Evolutionary conservation across 2,888 invertebrate genomes (phyloP).

Genomic region (Pharmacophagus antenor): DNA sequence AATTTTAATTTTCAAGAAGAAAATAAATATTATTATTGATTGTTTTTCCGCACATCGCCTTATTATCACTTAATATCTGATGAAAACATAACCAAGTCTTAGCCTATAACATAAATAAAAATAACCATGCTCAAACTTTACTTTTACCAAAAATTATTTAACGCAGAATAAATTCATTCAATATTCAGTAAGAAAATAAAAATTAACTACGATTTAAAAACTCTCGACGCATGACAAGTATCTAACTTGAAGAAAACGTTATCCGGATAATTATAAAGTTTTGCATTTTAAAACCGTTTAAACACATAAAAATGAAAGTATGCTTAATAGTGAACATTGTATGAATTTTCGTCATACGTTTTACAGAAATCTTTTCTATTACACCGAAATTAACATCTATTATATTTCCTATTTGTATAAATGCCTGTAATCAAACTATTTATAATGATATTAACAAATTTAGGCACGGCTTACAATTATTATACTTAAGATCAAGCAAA

Average conservation of each 20-base stretch:
- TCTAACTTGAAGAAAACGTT: conserved; percentile 2
- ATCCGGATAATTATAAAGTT: conserved; percentile 10
- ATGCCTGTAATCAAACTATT: too few species aligned
- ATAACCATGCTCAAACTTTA: background rate
- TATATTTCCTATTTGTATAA: too few species aligned
- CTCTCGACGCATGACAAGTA: background rate
- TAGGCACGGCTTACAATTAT: too few species aligned
- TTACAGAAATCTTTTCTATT: background rate
- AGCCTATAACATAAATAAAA: too few species aligned
- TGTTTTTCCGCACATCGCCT: too few species aligned
- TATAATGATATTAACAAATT: too few species aligned
- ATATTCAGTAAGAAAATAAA: background rate
- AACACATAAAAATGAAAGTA: conserved; percentile 14
- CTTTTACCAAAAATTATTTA: background rate
- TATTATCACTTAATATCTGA: too few species aligned
- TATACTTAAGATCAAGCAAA: too few species aligned
- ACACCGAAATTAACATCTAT: background rate
- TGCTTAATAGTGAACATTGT: background rate
- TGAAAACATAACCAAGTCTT: too few species aligned
- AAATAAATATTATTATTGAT: too few species aligned
- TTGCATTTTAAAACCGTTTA: conserved; percentile 15
- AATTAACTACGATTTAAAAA: background rate
- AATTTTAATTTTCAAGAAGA: too few species aligned
- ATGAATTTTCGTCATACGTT: background rate
- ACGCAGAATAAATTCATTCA: too few species aligned